Evolutionary conservation across 1,140 invertebrate species (phyloP).

Genomic region (Drosophila chauvacae): DNA sequence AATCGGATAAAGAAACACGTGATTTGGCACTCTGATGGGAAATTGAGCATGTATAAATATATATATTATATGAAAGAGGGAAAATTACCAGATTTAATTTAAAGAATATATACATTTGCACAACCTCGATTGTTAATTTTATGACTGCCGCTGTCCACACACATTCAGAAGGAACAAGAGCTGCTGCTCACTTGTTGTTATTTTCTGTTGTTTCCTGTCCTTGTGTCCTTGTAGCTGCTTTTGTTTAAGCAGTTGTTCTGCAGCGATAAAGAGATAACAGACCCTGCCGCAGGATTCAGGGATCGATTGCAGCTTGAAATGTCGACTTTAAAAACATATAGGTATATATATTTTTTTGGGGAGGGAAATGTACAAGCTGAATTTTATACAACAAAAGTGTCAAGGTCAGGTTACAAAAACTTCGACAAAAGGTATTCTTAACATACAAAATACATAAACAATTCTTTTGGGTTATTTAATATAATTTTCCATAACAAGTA

Average conservation of each 20-base stretch:
- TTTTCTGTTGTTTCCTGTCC: neutral
- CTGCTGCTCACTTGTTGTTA: neutral
- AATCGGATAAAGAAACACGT: neutral
- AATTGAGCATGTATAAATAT: neutral
- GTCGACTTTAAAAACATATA: neutral
- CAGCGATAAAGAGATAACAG: conserved; percentile 20
- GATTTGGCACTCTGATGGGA: neutral
- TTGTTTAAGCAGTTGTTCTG: conserved; percentile 27
- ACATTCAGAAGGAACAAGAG: neutral
- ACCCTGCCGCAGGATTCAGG: conserved; percentile 7
- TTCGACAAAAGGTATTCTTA: no score
- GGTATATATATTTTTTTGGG: neutral
- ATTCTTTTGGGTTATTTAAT: neutral
- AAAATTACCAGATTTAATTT: neutral
- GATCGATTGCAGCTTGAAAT: conserved; percentile 8
- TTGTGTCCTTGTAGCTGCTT: conserved; percentile 15
- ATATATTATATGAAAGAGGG: neutral
- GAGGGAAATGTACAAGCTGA: neutral
- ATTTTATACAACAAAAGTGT: neutral
- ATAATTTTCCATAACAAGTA: neutral
- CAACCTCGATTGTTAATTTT: neutral
- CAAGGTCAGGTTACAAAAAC: neutral
- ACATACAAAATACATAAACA: neutral
- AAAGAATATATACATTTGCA: neutral
- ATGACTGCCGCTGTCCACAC: neutral